Percentiles rank a stretch among this genome's conserved stretches.
phyloP scores from a whole-genome alignment of 2,113 vertebrate species.

The Platichthys stellatus region DNA sequence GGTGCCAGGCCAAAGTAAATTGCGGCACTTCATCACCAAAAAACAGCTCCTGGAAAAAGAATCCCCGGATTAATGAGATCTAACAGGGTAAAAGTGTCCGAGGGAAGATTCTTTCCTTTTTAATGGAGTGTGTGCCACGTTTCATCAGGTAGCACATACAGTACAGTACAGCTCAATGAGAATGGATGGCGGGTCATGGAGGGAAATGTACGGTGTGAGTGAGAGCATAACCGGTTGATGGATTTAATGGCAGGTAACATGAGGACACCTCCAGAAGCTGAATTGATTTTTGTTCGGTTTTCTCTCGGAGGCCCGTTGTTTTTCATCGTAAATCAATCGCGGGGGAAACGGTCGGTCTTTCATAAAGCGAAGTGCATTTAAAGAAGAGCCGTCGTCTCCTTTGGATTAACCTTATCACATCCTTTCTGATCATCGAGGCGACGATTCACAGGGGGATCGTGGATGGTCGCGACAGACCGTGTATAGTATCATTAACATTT shows the following conservation, averaged over 20 bases:
- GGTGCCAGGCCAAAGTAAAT: slow-evolving; percentile 10
- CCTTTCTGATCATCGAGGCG: neutral
- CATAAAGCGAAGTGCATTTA: slow-evolving; percentile 19
- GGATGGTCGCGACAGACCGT: neutral
- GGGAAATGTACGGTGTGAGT: slow-evolving; percentile 6
- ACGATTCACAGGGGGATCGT: neutral
- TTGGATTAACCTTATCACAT: slow-evolving; percentile 24
- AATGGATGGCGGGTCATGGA: slow-evolving; percentile 6
- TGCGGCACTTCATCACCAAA: slow-evolving; percentile 44
- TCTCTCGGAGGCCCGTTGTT: slow-evolving; percentile 10
- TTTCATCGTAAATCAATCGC: slow-evolving; percentile 20
- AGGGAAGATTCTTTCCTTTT: slow-evolving; percentile 29
- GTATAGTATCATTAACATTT: neutral
- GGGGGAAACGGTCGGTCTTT: neutral
- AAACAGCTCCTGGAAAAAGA: slow-evolving; percentile 25
- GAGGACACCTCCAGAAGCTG: neutral
- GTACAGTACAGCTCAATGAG: neutral
- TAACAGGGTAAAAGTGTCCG: slow-evolving; percentile 11
- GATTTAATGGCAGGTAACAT: slow-evolving; percentile 33
- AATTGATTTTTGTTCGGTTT: slow-evolving; percentile 36
- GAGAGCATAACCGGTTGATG: slow-evolving; percentile 34
- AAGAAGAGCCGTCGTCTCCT: slow-evolving; percentile 5
- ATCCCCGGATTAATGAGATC: slow-evolving; percentile 37
- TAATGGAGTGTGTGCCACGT: slow-evolving; percentile 26
- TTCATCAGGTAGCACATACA: slow-evolving; percentile 22